Base-by-base conservation (phyloP, 2,113 vertebrate genomes). In the Carassius auratus region DNA sequence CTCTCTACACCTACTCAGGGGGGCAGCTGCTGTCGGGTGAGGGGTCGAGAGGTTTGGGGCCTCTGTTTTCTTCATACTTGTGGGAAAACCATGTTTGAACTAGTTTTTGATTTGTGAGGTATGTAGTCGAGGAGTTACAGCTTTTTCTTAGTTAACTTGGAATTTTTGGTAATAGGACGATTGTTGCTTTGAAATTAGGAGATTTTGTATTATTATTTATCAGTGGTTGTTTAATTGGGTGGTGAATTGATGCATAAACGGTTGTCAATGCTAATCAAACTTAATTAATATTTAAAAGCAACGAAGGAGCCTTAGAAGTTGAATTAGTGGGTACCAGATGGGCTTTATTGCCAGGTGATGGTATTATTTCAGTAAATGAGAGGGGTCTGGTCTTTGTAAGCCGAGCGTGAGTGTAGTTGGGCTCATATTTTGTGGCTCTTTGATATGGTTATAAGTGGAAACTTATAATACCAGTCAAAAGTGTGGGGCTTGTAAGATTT, bases 1-100 rank as follows among this genome's bases (percentile, higher is more conserved):
- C 52, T 85, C 64, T 85, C 76, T 17, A 75, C 85, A 81, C 78
- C 78, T 81, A 33, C 77, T 64, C 78, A 52, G 77, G 61, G 61
- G 76, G 66, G 38, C 84, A 61, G 64, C 57, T 71, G 80, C 17
- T 71, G 62, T 45, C 21, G 66, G 81, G 81, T 50, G 68, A 82
- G 64, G 80, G 64, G 66, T 73, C 33, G 9, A 33, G 26, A 26
- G 52, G 23, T 55, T n/a, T 69, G 23, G 62, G 42, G 17, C 17
- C 48, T 52, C 62, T 50, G 9, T 73, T 26, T 59, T 59, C 21
- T 57, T 61, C 38, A n/a, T 14, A 14, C 26, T 52, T 66, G 5
- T 33, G 45, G 45, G 26, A 50, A 68, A 66, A 69, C 62, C 26
- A 52, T 36, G 26, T 52, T 68, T 52, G 30, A 71, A 71, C 19